Percentiles rank a stretch among this genome's conserved stretches.
Conservation (phyloP, 1,140 invertebrate genomes). For the Limonius californicus region DNA sequence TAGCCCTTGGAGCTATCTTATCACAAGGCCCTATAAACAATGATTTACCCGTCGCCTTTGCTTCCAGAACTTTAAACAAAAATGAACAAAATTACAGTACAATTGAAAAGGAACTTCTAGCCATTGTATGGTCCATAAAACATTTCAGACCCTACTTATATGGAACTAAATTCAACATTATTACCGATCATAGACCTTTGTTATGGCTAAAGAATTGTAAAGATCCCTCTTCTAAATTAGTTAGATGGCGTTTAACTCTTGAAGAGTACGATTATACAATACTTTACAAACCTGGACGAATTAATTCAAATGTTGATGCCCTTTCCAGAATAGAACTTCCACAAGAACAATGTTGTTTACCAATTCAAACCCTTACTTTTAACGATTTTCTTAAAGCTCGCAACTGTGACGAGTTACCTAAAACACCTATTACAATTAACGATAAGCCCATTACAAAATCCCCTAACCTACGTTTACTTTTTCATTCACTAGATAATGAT, state of each 20-base stretch:
- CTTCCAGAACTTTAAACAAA: too few species aligned
- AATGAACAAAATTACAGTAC: too few species aligned
- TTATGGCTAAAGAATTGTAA: not conserved
- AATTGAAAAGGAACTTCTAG: not conserved
- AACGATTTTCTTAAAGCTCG: not conserved
- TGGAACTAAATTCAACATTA: not conserved
- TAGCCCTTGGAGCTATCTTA: too few species aligned
- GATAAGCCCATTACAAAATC: too few species aligned
- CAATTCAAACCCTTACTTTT: not conserved
- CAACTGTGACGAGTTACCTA: not conserved
- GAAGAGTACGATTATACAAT: slow-evolving; percentile 16
- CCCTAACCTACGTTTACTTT: too few species aligned
- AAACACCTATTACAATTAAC: too few species aligned
- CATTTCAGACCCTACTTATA: slow-evolving; percentile 1
- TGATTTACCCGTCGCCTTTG: too few species aligned
- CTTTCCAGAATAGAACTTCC: slow-evolving; percentile 19
- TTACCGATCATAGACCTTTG: slow-evolving; percentile 9
- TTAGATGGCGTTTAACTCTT: slow-evolving; percentile 28
- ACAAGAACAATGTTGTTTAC: not conserved
- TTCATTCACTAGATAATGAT: too few species aligned
- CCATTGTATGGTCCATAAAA: not conserved
- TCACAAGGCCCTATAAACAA: too few species aligned
- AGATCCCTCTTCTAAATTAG: not conserved
- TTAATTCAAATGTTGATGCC: slow-evolving; percentile 44
- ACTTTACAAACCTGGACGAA: slow-evolving; percentile 43